These are phyloP conservation scores for Ascidia mentula DNA, from an alignment of 23 tunicate genomes.

Conservation along the genomic window DNA sequence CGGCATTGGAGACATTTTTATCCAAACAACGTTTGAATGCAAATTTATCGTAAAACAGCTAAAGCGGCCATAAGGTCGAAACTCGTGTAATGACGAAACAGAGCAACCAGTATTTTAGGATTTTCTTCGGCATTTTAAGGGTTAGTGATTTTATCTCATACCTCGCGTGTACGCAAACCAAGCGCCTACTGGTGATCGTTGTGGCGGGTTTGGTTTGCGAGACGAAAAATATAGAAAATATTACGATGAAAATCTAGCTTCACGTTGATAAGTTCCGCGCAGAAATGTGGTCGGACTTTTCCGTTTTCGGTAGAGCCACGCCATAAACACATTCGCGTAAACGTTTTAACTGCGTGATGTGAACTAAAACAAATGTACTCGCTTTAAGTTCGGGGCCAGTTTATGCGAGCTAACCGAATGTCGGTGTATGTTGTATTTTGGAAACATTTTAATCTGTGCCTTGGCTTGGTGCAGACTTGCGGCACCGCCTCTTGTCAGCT, in stretches of 20 bases:
- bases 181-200: no score
- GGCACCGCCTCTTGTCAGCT: constrained; percentile 11
- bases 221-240: no score
- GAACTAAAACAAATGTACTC: not conserved
- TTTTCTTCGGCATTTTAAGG: no score
- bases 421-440: not conserved
- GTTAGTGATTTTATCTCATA: no score
- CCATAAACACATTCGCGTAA: not conserved
- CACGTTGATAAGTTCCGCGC: not conserved
- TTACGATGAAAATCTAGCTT: no score
- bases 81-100: not conserved
- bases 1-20: not conserved
- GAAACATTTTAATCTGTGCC: not conserved
- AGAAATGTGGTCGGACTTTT: not conserved
- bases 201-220: no score
- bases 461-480: constrained; percentile 2
- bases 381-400: not conserved
- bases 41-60: not conserved
- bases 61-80: not conserved
- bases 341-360: not conserved
- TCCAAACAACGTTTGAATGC: not conserved
- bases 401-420: not conserved
- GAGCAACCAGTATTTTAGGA: no score
- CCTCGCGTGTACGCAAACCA: no score
- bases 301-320: not conserved